Evolutionary conservation across 30 jellyfish, hydroid and myxozoan genomes (phyloP), one percentile per base, ranked within the genome.

Genomic region (Morbakka virulenta): DNA sequence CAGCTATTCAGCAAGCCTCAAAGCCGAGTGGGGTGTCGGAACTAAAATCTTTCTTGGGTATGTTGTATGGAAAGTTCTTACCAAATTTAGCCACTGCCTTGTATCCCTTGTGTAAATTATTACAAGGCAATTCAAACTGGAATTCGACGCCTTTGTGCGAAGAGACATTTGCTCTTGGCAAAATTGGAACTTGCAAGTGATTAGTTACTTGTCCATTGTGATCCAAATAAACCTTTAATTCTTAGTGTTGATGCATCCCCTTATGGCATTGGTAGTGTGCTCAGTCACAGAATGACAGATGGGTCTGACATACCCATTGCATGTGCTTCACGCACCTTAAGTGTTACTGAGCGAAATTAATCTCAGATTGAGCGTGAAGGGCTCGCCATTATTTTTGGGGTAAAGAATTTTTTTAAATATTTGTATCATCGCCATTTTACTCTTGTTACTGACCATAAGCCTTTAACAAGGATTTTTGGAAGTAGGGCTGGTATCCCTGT

Each of bases 241-340:
- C 72, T 87, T 53, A 26, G 48, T 27, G 34, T 76, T 26, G 95
- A 86, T 71, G 97, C 95, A 4, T 81, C 95, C n/a, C 49, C 92
- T 24, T 32, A 34, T 64, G 95, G 97, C 25, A 69, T 89, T 12
- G 93, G 97, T 17, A 97, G 97, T 0, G 93, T 89, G 66, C 35
- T 89, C 31, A 35, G 71, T 2, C 97, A 89, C 31, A 28, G 9
- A 25, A 33, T 84, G 86, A 34, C 27, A 20, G 87, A 77, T 62
- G 87, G 82, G 11, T 17, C 81, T 3, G 96, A 89, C 50, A 27
- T 77, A 32, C 96, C 91, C 47, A 84, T 89, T 2, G 89, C 96
- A 20, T 50, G 32, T 52, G 80, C 81, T 28, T 89, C 96, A 0
- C 63, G 86, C 47, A 84, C 90, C 2, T 35, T 79, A 21, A n/a